Conservation (phyloP, 2,888 invertebrate genomes). For the Trypoxylon attenuatum region DNA sequence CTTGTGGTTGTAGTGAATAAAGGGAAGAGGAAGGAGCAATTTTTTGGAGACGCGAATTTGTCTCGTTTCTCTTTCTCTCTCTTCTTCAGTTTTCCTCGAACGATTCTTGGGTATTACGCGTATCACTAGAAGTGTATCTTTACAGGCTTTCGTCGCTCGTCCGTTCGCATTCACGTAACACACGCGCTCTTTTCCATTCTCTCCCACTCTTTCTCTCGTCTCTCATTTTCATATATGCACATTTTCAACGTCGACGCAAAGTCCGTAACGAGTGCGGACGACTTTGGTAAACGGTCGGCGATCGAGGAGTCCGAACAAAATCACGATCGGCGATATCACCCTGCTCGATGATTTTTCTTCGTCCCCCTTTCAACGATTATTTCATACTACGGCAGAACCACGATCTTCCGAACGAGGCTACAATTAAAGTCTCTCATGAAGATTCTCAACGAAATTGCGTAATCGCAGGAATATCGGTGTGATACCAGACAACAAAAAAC, state of each 20-base stretch:
- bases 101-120: too few species aligned
- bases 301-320: constrained; percentile 4
- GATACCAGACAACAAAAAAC: too few species aligned
- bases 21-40: constrained; percentile 3
- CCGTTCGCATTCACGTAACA: neutral
- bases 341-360: too few species aligned
- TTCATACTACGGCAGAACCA: too few species aligned
- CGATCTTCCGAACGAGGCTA: too few species aligned
- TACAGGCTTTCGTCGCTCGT: constrained; percentile 22
- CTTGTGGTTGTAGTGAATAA: constrained; percentile 9
- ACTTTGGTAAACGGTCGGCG: neutral
- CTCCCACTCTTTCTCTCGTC: too few species aligned
- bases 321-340: too few species aligned
- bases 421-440: too few species aligned
- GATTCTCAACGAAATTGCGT: too few species aligned
- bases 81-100: too few species aligned
- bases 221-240: neutral
- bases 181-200: constrained; percentile 5
- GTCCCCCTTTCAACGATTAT: too few species aligned
- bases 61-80: constrained; percentile 6
- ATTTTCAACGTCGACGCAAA: neutral
- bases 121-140: constrained; percentile 26
- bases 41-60: constrained; percentile 28
- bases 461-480: too few species aligned
- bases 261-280: constrained; percentile 6